Evolutionary conservation across 2,113 vertebrate species (phyloP).

Genomic region (Bubalus kerabau): DNA sequence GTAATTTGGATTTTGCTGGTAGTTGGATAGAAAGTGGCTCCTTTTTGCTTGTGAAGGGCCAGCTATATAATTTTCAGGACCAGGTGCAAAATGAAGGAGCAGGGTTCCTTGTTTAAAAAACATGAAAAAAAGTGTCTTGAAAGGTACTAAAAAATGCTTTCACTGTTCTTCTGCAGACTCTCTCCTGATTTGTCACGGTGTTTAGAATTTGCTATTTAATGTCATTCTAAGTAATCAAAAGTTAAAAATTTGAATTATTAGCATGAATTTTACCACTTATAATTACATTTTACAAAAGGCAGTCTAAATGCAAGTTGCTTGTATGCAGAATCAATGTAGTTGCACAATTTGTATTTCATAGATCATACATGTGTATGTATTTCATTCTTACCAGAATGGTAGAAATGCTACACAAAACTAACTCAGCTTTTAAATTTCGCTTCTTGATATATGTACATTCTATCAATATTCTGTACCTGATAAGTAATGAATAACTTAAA

Average conservation of each 20-base stretch:
- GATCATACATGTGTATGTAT: background rate
- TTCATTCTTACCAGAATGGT: background rate
- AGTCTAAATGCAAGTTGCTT: background rate
- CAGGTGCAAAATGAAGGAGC: background rate
- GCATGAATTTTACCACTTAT: background rate
- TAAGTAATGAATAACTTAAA: background rate
- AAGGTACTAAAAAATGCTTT: slow-evolving; percentile 18
- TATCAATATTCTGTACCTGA: background rate
- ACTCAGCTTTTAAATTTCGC: background rate
- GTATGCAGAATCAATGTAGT: background rate
- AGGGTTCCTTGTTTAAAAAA: background rate
- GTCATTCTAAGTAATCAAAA: background rate
- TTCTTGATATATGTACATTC: background rate
- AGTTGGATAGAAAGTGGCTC: background rate
- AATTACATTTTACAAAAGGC: background rate
- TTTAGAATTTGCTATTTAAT: slow-evolving; percentile 2
- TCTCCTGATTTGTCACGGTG: background rate
- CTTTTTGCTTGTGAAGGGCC: background rate
- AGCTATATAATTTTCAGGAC: background rate
- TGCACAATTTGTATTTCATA: background rate
- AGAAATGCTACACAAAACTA: background rate
- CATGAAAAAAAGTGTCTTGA: background rate
- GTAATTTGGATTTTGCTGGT: background rate
- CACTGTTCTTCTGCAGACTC: background rate
- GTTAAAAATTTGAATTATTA: slow-evolving; percentile 10